These are phyloP conservation scores for Amiota minor DNA, from an alignment of 2,888 invertebrate genomes.

Conservation along the genomic window DNA sequence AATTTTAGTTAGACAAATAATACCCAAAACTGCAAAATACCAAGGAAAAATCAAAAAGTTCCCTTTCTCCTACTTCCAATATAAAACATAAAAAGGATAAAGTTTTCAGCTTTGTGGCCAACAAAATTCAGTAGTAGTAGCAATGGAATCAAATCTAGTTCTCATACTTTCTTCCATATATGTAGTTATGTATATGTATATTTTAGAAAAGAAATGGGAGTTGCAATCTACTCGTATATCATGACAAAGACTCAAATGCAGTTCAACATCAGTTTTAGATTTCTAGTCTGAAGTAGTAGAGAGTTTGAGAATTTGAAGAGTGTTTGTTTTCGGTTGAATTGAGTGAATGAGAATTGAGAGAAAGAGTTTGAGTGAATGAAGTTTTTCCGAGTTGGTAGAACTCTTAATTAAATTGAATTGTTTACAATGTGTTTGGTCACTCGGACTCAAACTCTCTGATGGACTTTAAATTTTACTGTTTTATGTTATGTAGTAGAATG, in stretches of 20 bases:
- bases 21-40: constrained; percentile 11
- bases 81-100: constrained; percentile 23
- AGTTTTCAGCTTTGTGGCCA: constrained; percentile 24
- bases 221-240: too few species aligned
- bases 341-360: background rate
- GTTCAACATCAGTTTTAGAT: background rate
- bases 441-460: background rate
- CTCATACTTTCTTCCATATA: too few species aligned
- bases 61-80: too few species aligned
- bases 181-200: too few species aligned
- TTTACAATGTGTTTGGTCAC: constrained; percentile 49
- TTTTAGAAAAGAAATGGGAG: too few species aligned
- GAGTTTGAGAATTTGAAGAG: background rate
- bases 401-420: constrained; percentile 65
- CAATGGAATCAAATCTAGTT: too few species aligned
- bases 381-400: background rate
- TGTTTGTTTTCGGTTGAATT: background rate
- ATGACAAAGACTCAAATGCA: background rate
- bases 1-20: constrained; percentile 29
- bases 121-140: background rate
- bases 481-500: too few species aligned
- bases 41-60: too few species aligned
- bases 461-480: too few species aligned
- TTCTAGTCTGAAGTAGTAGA: too few species aligned
- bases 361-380: constrained; percentile 17